Conservation (phyloP, 2,888 invertebrate species). For the Xiphydria camelus region DNA sequence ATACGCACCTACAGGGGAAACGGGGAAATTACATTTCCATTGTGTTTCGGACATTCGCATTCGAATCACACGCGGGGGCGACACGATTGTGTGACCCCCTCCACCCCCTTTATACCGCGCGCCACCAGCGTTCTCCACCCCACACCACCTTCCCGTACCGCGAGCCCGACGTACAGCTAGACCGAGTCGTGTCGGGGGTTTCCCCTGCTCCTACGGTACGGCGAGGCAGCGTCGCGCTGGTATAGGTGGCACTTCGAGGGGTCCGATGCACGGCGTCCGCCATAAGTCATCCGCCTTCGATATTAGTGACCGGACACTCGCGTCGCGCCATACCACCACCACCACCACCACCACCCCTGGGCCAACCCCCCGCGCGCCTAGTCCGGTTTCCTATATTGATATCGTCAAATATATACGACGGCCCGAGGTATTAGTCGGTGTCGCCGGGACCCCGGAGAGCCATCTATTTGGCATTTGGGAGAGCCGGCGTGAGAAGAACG, state of each 20-base stretch:
- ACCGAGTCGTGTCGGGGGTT: background rate
- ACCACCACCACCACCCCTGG: slow-evolving; percentile 10
- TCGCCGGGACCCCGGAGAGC: slow-evolving; percentile 40
- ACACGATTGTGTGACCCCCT: background rate
- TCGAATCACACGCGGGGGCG: slow-evolving; percentile 41
- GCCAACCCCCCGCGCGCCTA: slow-evolving; percentile 14
- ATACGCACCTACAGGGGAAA: slow-evolving; percentile 12
- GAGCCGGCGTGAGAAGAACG: slow-evolving; percentile 30
- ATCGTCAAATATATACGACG: slow-evolving; percentile 21
- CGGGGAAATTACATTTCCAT: slow-evolving; percentile 50
- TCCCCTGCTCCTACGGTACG: background rate
- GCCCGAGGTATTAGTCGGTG: slow-evolving; percentile 40
- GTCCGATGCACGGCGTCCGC: slow-evolving; percentile 9
- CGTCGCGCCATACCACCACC: slow-evolving; percentile 18
- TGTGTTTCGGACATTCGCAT: slow-evolving; percentile 45
- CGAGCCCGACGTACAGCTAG: too few relatives aligned
- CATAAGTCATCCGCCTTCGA: slow-evolving; percentile 51
- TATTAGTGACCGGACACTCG: slow-evolving; percentile 41
- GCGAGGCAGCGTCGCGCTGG: too few relatives aligned
- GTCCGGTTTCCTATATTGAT: slow-evolving; percentile 45
- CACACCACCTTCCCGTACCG: too few relatives aligned
- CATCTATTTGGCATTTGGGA: slow-evolving; percentile 44
- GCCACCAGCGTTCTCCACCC: too few relatives aligned
- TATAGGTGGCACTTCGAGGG: too few relatives aligned
- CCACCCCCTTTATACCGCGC: too few relatives aligned